phyloP scores from a whole-genome alignment of 1,140 invertebrate genomes.

The Drosophila miranda region DNA sequence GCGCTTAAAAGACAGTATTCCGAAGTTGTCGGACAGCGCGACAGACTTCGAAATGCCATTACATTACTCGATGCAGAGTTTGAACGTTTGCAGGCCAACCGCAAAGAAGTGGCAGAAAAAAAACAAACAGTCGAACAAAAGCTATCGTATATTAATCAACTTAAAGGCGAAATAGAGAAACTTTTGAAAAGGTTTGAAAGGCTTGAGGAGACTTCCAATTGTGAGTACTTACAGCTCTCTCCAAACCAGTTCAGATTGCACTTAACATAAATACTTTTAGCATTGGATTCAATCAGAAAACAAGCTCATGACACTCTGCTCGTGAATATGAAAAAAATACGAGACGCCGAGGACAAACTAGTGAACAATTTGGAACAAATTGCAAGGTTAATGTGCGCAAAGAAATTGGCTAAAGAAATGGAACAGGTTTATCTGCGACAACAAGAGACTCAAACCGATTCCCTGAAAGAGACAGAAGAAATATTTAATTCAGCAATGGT shows the following conservation, averaged over 20 bases:
- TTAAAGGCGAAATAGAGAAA: conserved; percentile 38
- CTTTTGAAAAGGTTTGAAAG: conserved; percentile 17
- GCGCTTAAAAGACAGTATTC: conserved; percentile 40
- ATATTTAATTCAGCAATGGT: background rate
- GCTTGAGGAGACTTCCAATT: conserved; percentile 9
- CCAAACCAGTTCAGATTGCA: background rate
- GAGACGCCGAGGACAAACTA: conserved; percentile 27
- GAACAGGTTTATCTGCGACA: conserved; percentile 41
- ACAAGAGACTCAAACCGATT: conserved; percentile 42
- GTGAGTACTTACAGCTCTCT: conserved; percentile 21
- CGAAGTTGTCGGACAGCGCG: conserved; percentile 30
- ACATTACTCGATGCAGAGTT: conserved; percentile 49
- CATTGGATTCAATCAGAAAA: conserved; percentile 78
- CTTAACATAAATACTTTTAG: conserved; percentile 16
- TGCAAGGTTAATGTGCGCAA: background rate
- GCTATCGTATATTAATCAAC: conserved; percentile 29
- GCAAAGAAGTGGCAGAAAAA: conserved; percentile 34
- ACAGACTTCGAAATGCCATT: conserved; percentile 51
- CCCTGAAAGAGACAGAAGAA: conserved; percentile 52
- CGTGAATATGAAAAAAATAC: conserved; percentile 19
- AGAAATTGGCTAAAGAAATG: conserved; percentile 17
- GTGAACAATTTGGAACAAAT: background rate
- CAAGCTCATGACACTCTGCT: conserved; percentile 78
- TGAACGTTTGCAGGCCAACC: conserved; percentile 42
- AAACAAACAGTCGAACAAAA: conserved; percentile 60